Evolutionary conservation across 2,888 invertebrate species (phyloP).

Genomic region (Leptarthrus brevirostris): DNA sequence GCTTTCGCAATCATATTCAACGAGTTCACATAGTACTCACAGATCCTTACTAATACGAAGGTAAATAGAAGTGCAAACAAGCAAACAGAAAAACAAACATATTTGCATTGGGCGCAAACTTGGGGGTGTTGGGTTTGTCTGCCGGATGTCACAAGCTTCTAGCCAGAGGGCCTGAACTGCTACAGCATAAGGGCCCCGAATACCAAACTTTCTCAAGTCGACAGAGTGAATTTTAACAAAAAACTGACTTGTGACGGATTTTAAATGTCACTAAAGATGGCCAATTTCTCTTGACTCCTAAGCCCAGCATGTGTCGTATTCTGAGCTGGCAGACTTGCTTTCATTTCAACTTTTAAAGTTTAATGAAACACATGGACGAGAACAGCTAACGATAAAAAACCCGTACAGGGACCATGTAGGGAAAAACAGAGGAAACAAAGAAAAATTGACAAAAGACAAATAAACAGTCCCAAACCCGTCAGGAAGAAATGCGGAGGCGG

Average conservation of each 20-base stretch:
- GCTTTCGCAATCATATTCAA: too few species aligned
- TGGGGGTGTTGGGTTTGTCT: neutral
- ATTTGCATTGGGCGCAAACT: constrained; percentile 15
- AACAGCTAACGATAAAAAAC: neutral
- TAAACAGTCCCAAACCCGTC: neutral
- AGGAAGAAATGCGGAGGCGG: neutral
- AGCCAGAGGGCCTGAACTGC: neutral
- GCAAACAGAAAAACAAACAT: constrained; percentile 33
- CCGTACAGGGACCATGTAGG: neutral
- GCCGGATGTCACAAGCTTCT: neutral
- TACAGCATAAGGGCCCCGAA: neutral
- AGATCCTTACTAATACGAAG: constrained; percentile 19
- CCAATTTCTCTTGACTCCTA: neutral
- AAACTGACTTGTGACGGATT: constrained; percentile 33
- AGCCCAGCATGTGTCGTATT: neutral
- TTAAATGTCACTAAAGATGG: constrained; percentile 35
- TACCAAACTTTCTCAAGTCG: neutral
- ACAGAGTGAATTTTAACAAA: constrained; percentile 6
- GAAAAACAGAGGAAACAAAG: neutral
- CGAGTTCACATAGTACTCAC: too few species aligned
- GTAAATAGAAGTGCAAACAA: constrained; percentile 28
- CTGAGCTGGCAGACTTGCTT: neutral
- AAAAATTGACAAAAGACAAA: constrained; percentile 33
- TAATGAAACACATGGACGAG: constrained; percentile 16
- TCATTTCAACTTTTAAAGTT: constrained; percentile 8